Conservation (phyloP, 2,888 invertebrate genomes). For the Leptopilina drosophilae region DNA sequence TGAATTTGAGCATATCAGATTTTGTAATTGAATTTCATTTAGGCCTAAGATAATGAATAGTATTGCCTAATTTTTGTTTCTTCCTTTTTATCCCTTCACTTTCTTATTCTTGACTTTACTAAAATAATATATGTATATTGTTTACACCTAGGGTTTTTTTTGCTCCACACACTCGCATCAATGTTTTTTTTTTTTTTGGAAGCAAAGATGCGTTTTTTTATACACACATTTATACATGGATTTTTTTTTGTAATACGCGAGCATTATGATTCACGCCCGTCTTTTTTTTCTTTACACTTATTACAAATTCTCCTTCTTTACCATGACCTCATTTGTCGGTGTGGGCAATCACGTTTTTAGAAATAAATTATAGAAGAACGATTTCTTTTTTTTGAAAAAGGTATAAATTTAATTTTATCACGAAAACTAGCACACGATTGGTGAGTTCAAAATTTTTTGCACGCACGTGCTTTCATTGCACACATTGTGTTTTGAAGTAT, state of each 20-base stretch:
- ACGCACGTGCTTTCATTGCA: too few relatives aligned
- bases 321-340: conserved; percentile 40
- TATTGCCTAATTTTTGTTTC: conserved; percentile 52
- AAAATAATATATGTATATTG: conserved; percentile 59
- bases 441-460: too few relatives aligned
- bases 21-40: conserved; percentile 71
- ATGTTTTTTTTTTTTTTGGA: conserved; percentile 47
- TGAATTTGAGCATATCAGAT: conserved; percentile 73
- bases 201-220: conserved; percentile 5
- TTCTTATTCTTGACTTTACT: conserved; percentile 58
- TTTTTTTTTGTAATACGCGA: conserved; percentile 54
- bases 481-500: too few relatives aligned
- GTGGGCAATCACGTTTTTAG: conserved; percentile 38
- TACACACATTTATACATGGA: conserved; percentile 52
- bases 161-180: conserved; percentile 56
- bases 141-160: conserved; percentile 45
- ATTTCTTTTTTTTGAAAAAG: conserved; percentile 21
- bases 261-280: conserved; percentile 40
- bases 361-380: conserved; percentile 2
- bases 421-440: not conserved
- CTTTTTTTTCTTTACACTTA: not conserved
- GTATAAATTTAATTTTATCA: conserved; percentile 19
- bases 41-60: conserved; percentile 64
- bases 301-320: conserved; percentile 31
- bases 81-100: conserved; percentile 34